A percentile compares a stretch with the other conserved stretches of the same genome.
Evolutionary conservation across 2,888 invertebrate genomes (phyloP).

Genomic region (Drosophila maculinotata): DNA sequence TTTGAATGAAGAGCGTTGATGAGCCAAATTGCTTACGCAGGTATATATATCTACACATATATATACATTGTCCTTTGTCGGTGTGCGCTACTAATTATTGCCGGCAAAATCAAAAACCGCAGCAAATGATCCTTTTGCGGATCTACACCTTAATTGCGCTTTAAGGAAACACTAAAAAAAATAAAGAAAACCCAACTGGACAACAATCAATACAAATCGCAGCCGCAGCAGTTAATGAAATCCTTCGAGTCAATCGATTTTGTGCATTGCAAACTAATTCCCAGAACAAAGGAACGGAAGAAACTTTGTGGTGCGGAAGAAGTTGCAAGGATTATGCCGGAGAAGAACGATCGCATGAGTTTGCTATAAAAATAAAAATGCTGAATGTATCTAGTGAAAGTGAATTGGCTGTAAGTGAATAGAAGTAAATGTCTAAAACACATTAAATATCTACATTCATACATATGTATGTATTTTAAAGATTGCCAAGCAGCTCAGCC

Average conservation of each 20-base stretch:
- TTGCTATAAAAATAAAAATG: not conserved
- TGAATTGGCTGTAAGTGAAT: slow-evolving; percentile 9
- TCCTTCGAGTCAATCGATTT: slow-evolving; percentile 70
- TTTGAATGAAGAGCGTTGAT: slow-evolving; percentile 55
- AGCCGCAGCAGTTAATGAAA: slow-evolving; percentile 52
- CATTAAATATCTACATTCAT: not conserved
- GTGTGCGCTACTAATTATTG: slow-evolving; percentile 53
- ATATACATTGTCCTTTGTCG: slow-evolving; percentile 46
- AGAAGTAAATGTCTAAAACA: too few relatives aligned
- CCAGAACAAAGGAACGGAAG: slow-evolving; percentile 18
- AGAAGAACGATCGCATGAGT: slow-evolving; percentile 12
- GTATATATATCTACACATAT: slow-evolving; percentile 12
- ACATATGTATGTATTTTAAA: too few relatives aligned
- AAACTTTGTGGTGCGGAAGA: slow-evolving; percentile 30
- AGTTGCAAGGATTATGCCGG: slow-evolving; percentile 22
- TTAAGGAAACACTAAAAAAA: slow-evolving; percentile 23
- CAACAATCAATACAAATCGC: slow-evolving; percentile 27
- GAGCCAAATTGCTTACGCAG: slow-evolving; percentile 57
- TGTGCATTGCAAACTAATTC: slow-evolving; percentile 68
- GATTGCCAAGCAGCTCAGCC: too few relatives aligned
- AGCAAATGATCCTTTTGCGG: slow-evolving; percentile 56
- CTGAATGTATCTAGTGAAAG: slow-evolving; percentile 7
- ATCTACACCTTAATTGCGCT: slow-evolving; percentile 76
- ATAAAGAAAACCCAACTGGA: slow-evolving; percentile 35
- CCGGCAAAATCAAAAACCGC: slow-evolving; percentile 53